phyloP scores from a whole-genome alignment of 2,888 invertebrate genomes.

The Cheilosia grossa region DNA sequence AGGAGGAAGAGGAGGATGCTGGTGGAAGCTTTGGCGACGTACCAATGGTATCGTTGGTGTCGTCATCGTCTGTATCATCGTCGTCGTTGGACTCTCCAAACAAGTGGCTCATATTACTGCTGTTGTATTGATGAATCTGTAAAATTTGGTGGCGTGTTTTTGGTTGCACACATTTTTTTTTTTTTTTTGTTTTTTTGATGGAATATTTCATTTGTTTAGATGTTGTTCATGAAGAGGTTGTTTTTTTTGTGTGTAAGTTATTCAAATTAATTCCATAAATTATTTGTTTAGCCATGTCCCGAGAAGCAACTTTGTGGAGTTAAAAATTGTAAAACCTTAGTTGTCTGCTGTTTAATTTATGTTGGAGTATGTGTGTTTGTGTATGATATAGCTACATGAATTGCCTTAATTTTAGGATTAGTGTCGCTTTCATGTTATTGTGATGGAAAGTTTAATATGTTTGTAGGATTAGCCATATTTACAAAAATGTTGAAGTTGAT shows the following conservation, averaged over 20 bases:
- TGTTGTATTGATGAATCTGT: conserved; percentile 77
- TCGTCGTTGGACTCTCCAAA: conserved; percentile 79
- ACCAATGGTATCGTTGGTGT: conserved; percentile 70
- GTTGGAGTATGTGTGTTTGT: conserved; percentile 34
- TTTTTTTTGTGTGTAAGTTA: conserved; percentile 23
- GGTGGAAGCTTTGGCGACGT: conserved; percentile 52
- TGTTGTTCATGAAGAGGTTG: conserved; percentile 59
- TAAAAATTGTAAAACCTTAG: conserved; percentile 18
- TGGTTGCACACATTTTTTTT: conserved; percentile 55
- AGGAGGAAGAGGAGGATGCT: conserved; percentile 56
- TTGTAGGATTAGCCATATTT: conserved; percentile 25
- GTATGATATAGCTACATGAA: conserved; percentile 26
- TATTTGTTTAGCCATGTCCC: conserved; percentile 66
- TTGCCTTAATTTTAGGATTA: conserved; percentile 25
- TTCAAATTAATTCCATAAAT: conserved; percentile 34
- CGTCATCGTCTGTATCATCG: conserved; percentile 77
- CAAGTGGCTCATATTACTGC: conserved; percentile 78
- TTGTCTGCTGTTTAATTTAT: conserved; percentile 15
- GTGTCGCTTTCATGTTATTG: conserved; percentile 11
- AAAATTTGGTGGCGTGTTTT: conserved; percentile 74
- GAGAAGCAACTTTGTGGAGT: conserved; percentile 56
- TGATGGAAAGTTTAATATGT: not conserved
- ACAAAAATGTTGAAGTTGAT: conserved; percentile 14
- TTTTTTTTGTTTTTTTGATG: conserved; percentile 22
- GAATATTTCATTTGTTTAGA: conserved; percentile 58